Evolutionary conservation across 2,888 invertebrate genomes (phyloP), one percentile per base, ranked within the genome.

Genomic region (Heliconius hortense): DNA sequence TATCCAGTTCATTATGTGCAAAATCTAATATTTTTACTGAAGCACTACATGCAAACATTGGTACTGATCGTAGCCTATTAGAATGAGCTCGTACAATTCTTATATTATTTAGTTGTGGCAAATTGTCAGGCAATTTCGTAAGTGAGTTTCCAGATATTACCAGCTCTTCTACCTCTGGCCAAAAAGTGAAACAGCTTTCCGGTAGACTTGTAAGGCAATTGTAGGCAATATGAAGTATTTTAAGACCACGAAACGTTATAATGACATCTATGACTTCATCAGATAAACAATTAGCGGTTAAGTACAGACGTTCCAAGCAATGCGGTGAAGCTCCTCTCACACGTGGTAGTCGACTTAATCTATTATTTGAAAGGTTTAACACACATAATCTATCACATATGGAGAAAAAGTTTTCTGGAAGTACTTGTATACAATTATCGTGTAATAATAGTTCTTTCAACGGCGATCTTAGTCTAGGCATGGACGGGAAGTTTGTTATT

Each of bases 1-100:
- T 96, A 86, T 97, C 97, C 72, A 98, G 88, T 86, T 97, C 97
- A 86, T 98, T 98, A 84, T 98, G 97, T 0, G 98, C 97, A 81
- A 98, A 94, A 88, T 98, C 98, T 76, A 98, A 90, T 26, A 97
- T 97, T 92, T 96, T 96, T 7, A 98, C 91, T 4, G 96, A 96
- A 53, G 95, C 93, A 82, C 97, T 95, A 85, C 96, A 96, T n/a
- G 96, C 96, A 83, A 98, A 95, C 86, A 96, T 96, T 0, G 97
- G 97, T 71, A 97, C 96, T 43, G 95, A 95, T 79, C 96, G 95
- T 73, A 98, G 90, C 81, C 96, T 95, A 88, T 98, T 98, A 0
- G 97, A 97, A 89, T 98, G 98, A 8, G 97, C 96, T 82, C 97
- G 94, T 72, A 98, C 92, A 24, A 97, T 96, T 82, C 95, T 95